Conservation (phyloP, 2,888 invertebrate genomes). For the Athalia rosae region DNA sequence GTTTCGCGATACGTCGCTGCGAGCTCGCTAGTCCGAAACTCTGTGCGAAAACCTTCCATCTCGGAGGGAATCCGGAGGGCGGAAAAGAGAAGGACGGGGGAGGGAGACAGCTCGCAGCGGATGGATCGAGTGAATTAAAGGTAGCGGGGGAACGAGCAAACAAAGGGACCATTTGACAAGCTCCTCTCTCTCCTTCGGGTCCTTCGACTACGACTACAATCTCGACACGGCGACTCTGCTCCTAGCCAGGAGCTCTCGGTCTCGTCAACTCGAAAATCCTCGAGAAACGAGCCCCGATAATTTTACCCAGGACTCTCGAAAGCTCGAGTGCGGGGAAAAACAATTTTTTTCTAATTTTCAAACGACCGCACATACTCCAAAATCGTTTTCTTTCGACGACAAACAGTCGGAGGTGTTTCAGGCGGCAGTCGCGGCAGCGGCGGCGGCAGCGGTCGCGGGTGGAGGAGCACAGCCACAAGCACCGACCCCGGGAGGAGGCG, state of each 20-base stretch:
- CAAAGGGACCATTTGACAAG: not conserved
- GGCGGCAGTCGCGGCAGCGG: conserved; percentile 74
- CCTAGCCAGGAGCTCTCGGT: no score
- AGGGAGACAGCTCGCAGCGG: no score
- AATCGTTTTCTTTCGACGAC: conserved; percentile 57
- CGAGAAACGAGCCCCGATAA: no score
- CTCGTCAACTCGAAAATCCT: no score
- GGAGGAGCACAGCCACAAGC: conserved; percentile 69
- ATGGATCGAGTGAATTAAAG: conserved; percentile 27
- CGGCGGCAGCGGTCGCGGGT: conserved; percentile 74
- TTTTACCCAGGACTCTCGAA: no score
- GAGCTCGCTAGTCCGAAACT: not conserved
- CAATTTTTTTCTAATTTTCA: not conserved
- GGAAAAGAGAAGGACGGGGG: no score
- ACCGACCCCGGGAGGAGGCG: conserved; percentile 63
- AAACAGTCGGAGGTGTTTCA: conserved; percentile 78
- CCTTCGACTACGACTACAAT: no score
- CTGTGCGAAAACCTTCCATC: not conserved
- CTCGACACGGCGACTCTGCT: no score
- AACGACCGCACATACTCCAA: not conserved
- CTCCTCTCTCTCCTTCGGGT: no score
- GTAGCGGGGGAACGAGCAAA: no score
- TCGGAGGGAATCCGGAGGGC: no score
- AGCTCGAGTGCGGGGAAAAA: no score
- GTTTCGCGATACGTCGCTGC: not conserved